phyloP scores from a whole-genome alignment of 2,888 invertebrate species.

The Acanthosepion esculentum region DNA sequence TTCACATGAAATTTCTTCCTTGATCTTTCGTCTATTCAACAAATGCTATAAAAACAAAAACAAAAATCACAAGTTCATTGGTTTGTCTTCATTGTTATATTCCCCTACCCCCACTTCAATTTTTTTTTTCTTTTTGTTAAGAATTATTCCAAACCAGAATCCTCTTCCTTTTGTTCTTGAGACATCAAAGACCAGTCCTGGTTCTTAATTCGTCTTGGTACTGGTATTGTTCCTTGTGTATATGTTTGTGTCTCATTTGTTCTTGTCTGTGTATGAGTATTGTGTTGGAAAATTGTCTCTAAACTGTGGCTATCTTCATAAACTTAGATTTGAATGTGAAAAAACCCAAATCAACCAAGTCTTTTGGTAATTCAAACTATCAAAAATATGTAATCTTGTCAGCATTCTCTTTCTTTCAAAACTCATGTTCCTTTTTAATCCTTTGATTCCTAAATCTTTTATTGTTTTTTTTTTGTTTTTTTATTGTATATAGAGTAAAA shows the following conservation, averaged over 20 bases:
- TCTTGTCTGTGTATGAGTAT: background rate
- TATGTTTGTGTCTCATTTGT: background rate
- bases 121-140: background rate
- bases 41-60: background rate
- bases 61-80: background rate
- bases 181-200: slow-evolving; percentile 7
- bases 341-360: background rate
- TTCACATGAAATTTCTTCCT: background rate
- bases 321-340: background rate
- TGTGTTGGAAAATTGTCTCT: background rate
- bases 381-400: background rate
- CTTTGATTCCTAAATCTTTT: background rate
- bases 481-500: background rate
- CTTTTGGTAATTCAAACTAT: background rate
- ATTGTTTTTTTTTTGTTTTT: background rate
- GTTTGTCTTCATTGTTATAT: background rate
- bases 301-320: background rate
- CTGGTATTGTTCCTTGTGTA: background rate
- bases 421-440: background rate
- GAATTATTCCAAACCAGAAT: background rate
- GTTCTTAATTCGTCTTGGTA: background rate
- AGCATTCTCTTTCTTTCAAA: background rate
- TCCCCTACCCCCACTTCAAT: background rate
- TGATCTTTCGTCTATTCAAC: background rate
- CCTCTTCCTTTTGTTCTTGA: background rate